These are phyloP conservation scores for Phrynocephalus versicolor DNA, from an alignment of 2,113 vertebrate genomes.

Conservation along the genomic window DNA sequence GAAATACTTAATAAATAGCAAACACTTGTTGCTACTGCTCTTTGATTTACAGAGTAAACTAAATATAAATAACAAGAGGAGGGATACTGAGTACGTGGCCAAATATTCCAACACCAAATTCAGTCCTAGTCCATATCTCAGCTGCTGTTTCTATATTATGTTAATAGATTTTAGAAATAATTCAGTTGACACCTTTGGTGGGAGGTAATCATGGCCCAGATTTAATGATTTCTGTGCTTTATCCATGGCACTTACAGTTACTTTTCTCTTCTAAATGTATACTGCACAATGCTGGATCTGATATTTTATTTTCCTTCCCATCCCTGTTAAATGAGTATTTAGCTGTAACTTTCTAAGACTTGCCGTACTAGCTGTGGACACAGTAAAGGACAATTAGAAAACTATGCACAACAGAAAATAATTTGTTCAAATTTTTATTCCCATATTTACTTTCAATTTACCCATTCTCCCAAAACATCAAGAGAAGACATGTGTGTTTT, in stretches of 20 bases:
- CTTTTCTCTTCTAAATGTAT: neutral
- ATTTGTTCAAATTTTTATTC: neutral
- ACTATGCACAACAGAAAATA: slow-evolving; percentile 23
- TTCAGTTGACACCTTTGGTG: neutral
- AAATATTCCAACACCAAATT: neutral
- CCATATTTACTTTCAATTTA: neutral
- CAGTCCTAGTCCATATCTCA: neutral
- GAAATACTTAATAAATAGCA: neutral
- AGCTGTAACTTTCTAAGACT: neutral
- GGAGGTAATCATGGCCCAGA: neutral
- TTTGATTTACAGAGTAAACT: neutral
- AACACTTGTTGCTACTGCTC: neutral
- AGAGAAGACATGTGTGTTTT: neutral
- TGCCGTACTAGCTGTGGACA: neutral
- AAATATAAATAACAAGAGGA: neutral
- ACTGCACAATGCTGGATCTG: neutral
- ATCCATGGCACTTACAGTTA: no score
- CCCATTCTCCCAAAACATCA: slow-evolving; percentile 7
- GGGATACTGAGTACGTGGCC: no score
- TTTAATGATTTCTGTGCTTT: neutral
- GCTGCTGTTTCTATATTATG: neutral
- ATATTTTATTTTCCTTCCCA: neutral
- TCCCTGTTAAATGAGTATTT: neutral
- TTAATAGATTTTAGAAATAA: neutral
- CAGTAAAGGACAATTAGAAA: neutral